Conservation (phyloP, 2,797 vertebrate genomes). For the Epinephelus malabaricus region DNA sequence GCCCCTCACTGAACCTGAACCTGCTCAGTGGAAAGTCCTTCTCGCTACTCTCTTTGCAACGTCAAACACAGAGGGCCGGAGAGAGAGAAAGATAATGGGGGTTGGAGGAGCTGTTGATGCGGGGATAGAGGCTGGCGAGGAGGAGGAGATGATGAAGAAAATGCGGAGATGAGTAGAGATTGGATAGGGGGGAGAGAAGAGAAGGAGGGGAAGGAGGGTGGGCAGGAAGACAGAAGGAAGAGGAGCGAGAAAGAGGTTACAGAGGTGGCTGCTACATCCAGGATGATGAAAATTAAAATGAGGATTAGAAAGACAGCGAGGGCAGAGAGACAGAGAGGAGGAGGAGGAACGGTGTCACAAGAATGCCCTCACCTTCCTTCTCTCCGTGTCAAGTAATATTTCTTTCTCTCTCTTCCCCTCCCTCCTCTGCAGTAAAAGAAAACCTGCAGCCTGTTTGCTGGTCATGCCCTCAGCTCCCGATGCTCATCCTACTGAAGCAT, state of each 20-base stretch:
- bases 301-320: constrained; percentile 64
- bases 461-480: constrained; percentile 63
- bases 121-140: background rate
- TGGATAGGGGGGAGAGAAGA: background rate
- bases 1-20: constrained; percentile 19
- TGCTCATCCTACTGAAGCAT: constrained; percentile 72
- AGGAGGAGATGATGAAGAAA: constrained; percentile 45
- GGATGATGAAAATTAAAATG: constrained; percentile 75
- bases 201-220: background rate
- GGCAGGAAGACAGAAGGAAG: constrained; percentile 16
- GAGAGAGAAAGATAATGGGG: constrained; percentile 6
- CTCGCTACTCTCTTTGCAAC: constrained; percentile 1
- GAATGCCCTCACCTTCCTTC: constrained; percentile 60
- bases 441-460: constrained; percentile 68
- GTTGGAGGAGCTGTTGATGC: constrained; percentile 17
- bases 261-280: constrained; percentile 56
- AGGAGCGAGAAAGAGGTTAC: constrained; percentile 50
- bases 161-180: constrained; percentile 24
- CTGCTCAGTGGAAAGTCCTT: background rate
- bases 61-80: background rate
- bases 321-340: constrained; percentile 42
- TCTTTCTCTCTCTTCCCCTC: constrained; percentile 33
- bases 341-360: constrained; percentile 56
- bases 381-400: constrained; percentile 54
- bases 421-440: constrained; percentile 49